Percentiles rank a stretch among this genome's conserved stretches.
Conservation (phyloP, 2,888 invertebrate species). For the Notodonta ziczac region DNA sequence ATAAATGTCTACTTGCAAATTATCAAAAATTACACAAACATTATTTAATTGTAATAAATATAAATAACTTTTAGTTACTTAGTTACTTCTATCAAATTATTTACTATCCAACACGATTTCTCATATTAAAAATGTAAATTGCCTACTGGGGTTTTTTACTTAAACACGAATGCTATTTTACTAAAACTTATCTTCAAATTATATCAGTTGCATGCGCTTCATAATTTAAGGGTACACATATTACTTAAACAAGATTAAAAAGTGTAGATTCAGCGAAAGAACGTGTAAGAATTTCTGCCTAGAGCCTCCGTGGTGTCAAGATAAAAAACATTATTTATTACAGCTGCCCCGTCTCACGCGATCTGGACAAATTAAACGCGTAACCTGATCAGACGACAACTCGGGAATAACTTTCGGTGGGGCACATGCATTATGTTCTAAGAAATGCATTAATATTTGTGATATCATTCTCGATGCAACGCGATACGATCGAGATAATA, state of each 20-base stretch:
- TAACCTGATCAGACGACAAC: constrained; percentile 73
- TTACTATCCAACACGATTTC: constrained; percentile 5
- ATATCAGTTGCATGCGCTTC: constrained; percentile 39
- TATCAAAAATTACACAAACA: no score
- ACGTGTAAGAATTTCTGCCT: constrained; percentile 81
- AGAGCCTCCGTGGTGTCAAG: constrained; percentile 68
- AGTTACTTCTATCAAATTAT: neutral
- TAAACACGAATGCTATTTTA: constrained; percentile 19
- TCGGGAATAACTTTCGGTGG: constrained; percentile 38
- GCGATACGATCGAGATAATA: constrained; percentile 39
- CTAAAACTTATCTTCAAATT: constrained; percentile 28
- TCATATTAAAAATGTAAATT: neutral
- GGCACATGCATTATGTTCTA: constrained; percentile 50
- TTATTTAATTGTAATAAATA: no score
- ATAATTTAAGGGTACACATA: constrained; percentile 46
- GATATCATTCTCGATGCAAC: constrained; percentile 41
- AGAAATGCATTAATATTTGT: constrained; percentile 49
- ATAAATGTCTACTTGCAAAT: no score
- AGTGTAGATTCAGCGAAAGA: constrained; percentile 68
- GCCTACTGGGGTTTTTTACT: constrained; percentile 3
- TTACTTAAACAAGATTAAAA: constrained; percentile 53
- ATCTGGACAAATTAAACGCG: constrained; percentile 81
- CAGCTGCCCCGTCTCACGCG: constrained; percentile 71
- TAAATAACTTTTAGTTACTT: no score
- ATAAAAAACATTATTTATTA: constrained; percentile 81